Evolutionary conservation across 2,113 vertebrate species (phyloP).

Genomic region (Tragelaphus strepsiceros): DNA sequence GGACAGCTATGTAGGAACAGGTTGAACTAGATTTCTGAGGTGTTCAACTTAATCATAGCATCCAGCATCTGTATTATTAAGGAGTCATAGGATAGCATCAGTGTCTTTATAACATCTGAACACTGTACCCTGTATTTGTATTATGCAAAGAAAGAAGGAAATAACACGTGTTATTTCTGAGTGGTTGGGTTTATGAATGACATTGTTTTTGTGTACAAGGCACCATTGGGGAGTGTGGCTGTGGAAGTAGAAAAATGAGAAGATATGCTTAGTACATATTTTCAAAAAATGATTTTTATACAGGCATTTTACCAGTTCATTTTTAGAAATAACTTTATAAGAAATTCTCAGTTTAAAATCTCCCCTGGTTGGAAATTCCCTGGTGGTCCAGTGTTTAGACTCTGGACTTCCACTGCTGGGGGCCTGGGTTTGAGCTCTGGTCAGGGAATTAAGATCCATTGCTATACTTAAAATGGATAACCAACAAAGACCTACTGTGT

Average conservation of each 20-base stretch:
- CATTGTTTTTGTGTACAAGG: neutral
- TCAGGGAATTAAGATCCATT: neutral
- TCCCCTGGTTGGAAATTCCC: neutral
- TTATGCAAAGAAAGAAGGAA: conserved; percentile 10
- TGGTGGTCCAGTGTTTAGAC: neutral
- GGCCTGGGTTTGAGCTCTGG: neutral
- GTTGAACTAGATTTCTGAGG: conserved; percentile 33
- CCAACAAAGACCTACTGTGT: neutral
- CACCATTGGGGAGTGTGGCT: neutral
- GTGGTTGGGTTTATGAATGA: neutral
- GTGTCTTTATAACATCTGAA: neutral
- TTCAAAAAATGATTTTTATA: neutral
- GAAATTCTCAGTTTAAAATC: conserved; percentile 8
- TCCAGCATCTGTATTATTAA: neutral
- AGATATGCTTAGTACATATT: neutral
- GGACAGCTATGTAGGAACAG: neutral
- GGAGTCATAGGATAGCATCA: neutral
- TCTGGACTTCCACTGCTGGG: neutral
- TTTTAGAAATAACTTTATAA: conserved; percentile 24
- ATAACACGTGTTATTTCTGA: neutral
- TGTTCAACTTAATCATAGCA: neutral
- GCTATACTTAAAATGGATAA: neutral
- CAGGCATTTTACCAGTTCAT: neutral
- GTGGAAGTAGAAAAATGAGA: neutral
- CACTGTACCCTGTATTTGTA: neutral